phyloP scores from a whole-genome alignment of 2,113 vertebrate species.

The Apaloderma vittatum region DNA sequence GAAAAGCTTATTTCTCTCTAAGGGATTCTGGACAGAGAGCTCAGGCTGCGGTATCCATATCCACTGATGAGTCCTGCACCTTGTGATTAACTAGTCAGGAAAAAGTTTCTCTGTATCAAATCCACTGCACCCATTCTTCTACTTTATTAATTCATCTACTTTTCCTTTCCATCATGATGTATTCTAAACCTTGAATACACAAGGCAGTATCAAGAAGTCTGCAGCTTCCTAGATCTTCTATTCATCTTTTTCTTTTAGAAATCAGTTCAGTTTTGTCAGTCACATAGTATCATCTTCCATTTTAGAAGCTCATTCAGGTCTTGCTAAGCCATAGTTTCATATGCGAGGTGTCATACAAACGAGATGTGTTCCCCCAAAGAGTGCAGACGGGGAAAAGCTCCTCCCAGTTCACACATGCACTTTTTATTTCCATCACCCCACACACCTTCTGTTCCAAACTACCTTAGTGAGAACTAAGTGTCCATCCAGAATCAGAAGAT shows the following conservation, averaged over 20 bases:
- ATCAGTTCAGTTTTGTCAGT: background rate
- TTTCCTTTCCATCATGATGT: background rate
- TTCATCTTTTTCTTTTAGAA: constrained; percentile 3
- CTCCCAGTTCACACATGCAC: background rate
- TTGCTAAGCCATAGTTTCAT: background rate
- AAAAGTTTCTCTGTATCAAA: background rate
- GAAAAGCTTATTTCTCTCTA: constrained; percentile 16
- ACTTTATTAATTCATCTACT: background rate
- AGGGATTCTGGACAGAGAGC: background rate
- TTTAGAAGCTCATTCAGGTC: background rate
- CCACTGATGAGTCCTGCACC: background rate
- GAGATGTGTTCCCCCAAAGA: background rate
- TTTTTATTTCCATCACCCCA: background rate
- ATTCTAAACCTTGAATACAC: background rate
- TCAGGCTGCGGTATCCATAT: background rate
- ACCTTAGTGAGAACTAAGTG: background rate
- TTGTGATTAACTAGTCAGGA: background rate
- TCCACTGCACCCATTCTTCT: background rate
- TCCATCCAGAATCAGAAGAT: background rate
- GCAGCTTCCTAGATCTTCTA: background rate
- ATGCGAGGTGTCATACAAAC: background rate
- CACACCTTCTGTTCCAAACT: background rate
- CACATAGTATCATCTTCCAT: background rate
- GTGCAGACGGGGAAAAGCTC: background rate
- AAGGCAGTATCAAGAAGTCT: background rate